Percentiles rank a stretch among this genome's conserved stretches.
Conservation (phyloP, 1,140 invertebrate genomes). For the Phthorimaea operculella region DNA sequence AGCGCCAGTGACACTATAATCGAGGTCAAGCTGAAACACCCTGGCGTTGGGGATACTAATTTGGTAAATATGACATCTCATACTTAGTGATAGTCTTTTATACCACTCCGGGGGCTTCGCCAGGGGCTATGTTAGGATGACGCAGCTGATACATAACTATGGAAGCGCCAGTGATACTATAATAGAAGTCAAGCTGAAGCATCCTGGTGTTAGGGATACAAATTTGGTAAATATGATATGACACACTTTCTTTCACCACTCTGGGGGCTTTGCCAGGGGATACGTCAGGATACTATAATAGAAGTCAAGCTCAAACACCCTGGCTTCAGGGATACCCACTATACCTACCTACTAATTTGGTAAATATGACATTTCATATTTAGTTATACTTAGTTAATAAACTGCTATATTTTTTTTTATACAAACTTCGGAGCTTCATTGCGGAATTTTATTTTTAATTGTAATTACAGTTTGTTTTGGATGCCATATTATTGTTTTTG, state of each 20-base stretch:
- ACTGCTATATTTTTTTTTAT: too few species aligned
- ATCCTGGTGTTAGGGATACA: constrained; percentile 82
- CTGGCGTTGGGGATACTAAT: constrained; percentile 76
- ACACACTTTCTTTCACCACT: too few species aligned
- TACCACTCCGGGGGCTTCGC: constrained; percentile 72
- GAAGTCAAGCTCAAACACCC: constrained; percentile 89
- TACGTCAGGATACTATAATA: constrained; percentile 87
- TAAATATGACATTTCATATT: too few species aligned
- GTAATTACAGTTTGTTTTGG: too few species aligned
- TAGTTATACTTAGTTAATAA: too few species aligned
- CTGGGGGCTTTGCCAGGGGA: constrained; percentile 80
- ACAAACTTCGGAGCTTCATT: too few species aligned
- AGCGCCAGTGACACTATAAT: constrained; percentile 89
- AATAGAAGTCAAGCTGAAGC: constrained; percentile 86
- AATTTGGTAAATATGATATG: too few species aligned
- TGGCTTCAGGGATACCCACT: constrained; percentile 80
- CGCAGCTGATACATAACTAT: constrained; percentile 88
- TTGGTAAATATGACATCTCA: too few species aligned
- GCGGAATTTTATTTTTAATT: too few species aligned
- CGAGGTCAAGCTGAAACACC: constrained; percentile 87
- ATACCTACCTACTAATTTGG: too few species aligned
- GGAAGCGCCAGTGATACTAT: constrained; percentile 88
- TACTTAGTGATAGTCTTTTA: too few species aligned
- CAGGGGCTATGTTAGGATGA: constrained; percentile 88
- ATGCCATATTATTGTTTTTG: too few species aligned